Conservation (phyloP, 1,140 invertebrate species). For the Mizuhopecten yessoensis region DNA sequence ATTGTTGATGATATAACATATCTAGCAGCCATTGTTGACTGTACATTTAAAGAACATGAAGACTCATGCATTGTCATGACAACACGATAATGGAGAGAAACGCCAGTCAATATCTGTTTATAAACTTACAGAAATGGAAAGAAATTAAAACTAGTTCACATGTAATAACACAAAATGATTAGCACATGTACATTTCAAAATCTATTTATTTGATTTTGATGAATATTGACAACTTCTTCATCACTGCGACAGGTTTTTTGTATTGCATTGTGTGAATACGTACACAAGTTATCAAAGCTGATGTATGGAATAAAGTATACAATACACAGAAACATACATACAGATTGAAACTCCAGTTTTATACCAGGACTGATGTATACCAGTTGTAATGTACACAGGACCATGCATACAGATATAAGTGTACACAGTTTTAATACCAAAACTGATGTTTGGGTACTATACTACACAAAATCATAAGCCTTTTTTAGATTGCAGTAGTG, state of each 20-base stretch:
- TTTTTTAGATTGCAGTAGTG: too few species aligned
- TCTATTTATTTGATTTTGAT: conserved; percentile 24
- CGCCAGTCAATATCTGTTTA: conserved; percentile 8
- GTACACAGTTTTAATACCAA: not conserved
- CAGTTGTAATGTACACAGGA: not conserved
- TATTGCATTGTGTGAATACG: conserved; percentile 28
- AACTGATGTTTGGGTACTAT: not conserved
- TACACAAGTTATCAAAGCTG: not conserved
- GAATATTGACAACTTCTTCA: not conserved
- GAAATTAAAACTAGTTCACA: conserved; percentile 29
- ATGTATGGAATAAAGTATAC: conserved; percentile 4
- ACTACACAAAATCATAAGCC: too few species aligned
- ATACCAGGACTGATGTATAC: not conserved
- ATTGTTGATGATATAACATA: conserved; percentile 35
- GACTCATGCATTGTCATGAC: conserved; percentile 16
- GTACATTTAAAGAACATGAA: conserved; percentile 27
- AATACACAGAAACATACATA: conserved; percentile 15
- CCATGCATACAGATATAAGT: not conserved
- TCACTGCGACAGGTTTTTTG: conserved; percentile 14
- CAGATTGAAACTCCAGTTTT: not conserved
- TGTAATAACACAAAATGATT: not conserved
- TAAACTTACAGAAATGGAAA: conserved; percentile 38
- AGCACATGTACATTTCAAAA: not conserved
- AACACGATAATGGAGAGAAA: conserved; percentile 34
- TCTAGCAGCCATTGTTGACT: conserved; percentile 32